Base-by-base conservation (phyloP, 2,113 vertebrate genomes). In the Rattus rattus region DNA sequence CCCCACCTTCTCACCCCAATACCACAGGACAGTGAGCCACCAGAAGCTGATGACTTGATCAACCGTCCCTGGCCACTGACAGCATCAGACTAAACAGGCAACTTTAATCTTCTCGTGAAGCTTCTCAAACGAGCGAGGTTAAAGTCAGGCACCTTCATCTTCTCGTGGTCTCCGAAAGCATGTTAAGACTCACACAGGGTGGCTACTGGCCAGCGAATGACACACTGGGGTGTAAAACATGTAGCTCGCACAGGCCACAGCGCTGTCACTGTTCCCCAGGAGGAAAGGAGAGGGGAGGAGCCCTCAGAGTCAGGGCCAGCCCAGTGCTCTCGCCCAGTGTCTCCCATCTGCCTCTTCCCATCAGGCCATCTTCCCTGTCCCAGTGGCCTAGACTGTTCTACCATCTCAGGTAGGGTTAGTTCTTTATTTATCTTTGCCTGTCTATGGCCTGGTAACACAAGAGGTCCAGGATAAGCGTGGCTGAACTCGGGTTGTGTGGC, bases 61-160 rank as follows among this genome's bases (percentile, higher is more conserved):
- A 94, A 61, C 33, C n/a, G n/a, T 52, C 20, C 14, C 19, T 79
- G 52, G 83, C 67, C 30, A 7, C 0, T 52, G 54, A 33, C 56
- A 49, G 75, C 87, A 54, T 8, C 59, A 43, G 67, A 56, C 26
- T n/a, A 47, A 94, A 75, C 70, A 88, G 17, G 56, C 69, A 63
- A 73, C 96, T 76, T 87, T 56, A 39, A 88, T 52, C 73, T 75
- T 69, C 63, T 65, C 49, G n/a, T 1, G 26, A 92, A 77, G 54
- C 22, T 73, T 47, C 70, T 77, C 56, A 39, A 36, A 76, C 63
- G 61, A 89, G 67, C 3, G 22, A 91, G 47, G 26, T 43, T n/a
- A 65, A 86, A 77, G 36, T 26, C 9, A 1, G 4, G 65, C 13
- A 36, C 61, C 26, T 79, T 63, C 89, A 70, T 61, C 30, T 65